A percentile compares a stretch with the other conserved stretches of the same genome.
Evolutionary conservation across 2,113 vertebrate species (phyloP).

Genomic region (Bubo bubo): DNA sequence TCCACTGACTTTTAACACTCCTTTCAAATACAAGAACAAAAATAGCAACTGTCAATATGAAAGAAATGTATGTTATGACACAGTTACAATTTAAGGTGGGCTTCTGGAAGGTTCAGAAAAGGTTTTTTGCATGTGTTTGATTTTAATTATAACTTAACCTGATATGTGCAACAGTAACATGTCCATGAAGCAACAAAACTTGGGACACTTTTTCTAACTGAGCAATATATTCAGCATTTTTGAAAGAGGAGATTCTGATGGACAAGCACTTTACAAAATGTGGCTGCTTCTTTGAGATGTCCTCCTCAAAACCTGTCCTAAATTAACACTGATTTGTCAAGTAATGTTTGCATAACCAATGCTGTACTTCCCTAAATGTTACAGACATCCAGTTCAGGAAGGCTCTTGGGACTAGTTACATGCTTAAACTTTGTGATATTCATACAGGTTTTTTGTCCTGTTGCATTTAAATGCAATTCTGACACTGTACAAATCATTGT

Average conservation of each 20-base stretch:
- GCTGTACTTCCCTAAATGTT: not conserved
- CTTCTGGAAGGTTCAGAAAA: not conserved
- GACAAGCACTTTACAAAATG: not conserved
- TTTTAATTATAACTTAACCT: not conserved
- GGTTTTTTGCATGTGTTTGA: not conserved
- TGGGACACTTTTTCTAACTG: not conserved
- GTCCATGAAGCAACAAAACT: not conserved
- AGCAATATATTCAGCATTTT: not conserved
- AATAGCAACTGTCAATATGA: not conserved
- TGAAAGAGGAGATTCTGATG: not conserved
- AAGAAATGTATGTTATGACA: not conserved
- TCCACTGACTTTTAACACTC: not conserved
- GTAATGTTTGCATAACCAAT: not conserved
- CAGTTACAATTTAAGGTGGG: not conserved
- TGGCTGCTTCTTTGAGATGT: not conserved
- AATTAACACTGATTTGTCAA: not conserved
- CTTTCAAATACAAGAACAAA: not conserved
- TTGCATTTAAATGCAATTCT: not conserved
- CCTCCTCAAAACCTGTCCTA: not conserved
- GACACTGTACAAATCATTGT: not conserved
- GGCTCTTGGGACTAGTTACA: not conserved
- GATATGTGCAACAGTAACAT: not conserved
- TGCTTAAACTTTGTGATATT: not conserved
- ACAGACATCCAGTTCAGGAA: not conserved
- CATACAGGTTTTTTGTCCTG: not conserved